Base-by-base conservation (phyloP, 2,113 vertebrate genomes). In the Pontoporia blainvillei region DNA sequence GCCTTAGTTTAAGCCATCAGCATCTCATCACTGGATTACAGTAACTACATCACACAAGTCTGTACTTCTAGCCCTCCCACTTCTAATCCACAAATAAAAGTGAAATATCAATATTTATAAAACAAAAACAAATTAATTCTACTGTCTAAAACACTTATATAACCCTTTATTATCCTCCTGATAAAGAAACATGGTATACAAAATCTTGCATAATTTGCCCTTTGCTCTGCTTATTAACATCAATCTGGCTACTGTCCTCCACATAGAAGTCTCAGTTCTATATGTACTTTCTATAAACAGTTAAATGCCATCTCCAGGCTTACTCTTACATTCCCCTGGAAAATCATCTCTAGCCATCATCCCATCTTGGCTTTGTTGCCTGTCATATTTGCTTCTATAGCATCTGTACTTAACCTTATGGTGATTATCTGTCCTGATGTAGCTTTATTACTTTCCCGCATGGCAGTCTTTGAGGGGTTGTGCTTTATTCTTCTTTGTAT, bases 401-500 rank as follows among this genome's bases (percentile, higher is more conserved):
- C 41, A 49, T 10, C 41, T 18, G 8, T n/a, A 34, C 29, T 49
- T 14, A 62, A 31, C 25, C 44, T 62, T 52, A 17, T 13, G 34
- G 14, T 54, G 23, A 13, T 29, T 44, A 36, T 57, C 21, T 34
- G 54, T 27, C 64, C 39, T 29, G 52, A 34, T n/a, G n/a, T 20
- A 5, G 8, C 8, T 59, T 82, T 9, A 29, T 39, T 23, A 17
- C 27, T 20, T 12, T 11, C 49, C 10, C 61, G 5, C 18, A 52
- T 3, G 39, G 21, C 44, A n/a, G 29, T 27, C 67, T 79, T 41
- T 13, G 9, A 54, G 1, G 1, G 1, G 21, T 1, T 29, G 4
- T 29, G 34, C 15, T 39, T 36, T 9, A 9, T 14, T 27, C 49
- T 34, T 27, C 8, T 87, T 39, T 41, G 5, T 21, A 0, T 69